Evolutionary conservation across 2,113 vertebrate species (phyloP), one percentile per base, ranked within the genome.

Genomic region (Cisticola juncidis): DNA sequence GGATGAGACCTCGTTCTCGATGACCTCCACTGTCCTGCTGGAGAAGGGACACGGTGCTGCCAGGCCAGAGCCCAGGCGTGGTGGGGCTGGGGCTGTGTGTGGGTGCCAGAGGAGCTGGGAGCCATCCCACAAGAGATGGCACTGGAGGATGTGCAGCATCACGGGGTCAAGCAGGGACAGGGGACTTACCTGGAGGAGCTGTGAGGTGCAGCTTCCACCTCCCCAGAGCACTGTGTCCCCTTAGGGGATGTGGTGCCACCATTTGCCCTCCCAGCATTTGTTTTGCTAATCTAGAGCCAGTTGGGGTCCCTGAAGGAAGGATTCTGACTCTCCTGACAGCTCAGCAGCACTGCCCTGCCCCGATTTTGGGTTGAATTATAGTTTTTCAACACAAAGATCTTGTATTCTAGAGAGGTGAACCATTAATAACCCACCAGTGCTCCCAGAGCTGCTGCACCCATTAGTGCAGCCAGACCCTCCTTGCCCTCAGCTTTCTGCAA

Each of bases 31-130:
- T 2, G 1, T 35, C 82, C 82, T 72, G 25, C 70, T 54, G 2
- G 6, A 69, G 62, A 42, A 53, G 42, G 47, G 81, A 26, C 51
- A 31, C 4, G 0, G 4, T 2, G 1, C 57, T 77, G 53, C 8
- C 9, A 23, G 44, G 26, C 9, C 9, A 54, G 68, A 19, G 12
- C 18, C 38, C 53, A 9, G 24, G 61, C 5, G 3, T 6, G 12
- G 50, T 0, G 5, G 26, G 68, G 68, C 33, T 83, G 6, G 17
- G 54, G 66, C 29, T 40, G 31, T 3, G 20, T n/a, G 16, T 38
- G 22, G 40, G 0, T 26, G 1, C 29, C 2, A 1, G n/a, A n/a
- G 26, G 33, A 21, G 5, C 47, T 20, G 65, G 81, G 56, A 71
- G 12, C 40, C 4, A 4, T 15, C 14, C 28, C 35, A 14, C 9